Evolutionary conservation across 2,797 vertebrate species (phyloP).

Genomic region (Basileuterus tristriatus): DNA sequence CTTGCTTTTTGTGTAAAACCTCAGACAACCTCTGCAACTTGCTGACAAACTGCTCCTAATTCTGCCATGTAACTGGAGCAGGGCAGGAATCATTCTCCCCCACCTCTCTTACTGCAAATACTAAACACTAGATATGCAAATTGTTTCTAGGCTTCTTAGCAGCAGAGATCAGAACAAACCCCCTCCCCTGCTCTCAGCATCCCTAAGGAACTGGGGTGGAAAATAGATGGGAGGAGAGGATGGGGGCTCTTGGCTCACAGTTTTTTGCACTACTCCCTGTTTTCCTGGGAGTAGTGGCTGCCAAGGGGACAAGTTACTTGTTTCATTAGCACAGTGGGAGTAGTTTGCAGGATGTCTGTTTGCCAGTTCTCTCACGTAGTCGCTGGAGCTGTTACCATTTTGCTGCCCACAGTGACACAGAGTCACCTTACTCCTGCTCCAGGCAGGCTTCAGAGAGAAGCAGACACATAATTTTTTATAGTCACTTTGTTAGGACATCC

Average conservation of each 20-base stretch:
- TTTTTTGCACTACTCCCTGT: neutral
- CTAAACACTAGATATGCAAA: neutral
- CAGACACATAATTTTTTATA: neutral
- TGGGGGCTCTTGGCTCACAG: accelerated
- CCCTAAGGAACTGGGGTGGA: neutral
- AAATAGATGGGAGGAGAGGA: neutral
- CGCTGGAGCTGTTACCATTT: neutral
- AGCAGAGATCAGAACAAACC: neutral
- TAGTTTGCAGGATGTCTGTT: neutral
- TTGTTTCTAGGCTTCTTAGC: neutral
- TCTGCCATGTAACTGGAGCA: neutral
- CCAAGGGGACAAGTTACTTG: neutral
- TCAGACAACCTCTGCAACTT: accelerated
- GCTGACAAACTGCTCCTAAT: neutral
- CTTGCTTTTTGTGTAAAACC: neutral
- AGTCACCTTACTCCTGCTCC: neutral
- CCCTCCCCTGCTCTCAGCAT: neutral
- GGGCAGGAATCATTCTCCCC: neutral
- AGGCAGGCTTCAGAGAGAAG: neutral
- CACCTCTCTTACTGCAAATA: neutral
- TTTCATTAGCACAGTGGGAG: neutral
- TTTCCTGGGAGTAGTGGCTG: neutral
- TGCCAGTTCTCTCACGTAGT: neutral
- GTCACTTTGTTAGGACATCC: neutral
- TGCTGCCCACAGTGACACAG: neutral